These are phyloP conservation scores for Chunga burmeisteri DNA, from an alignment of 2,113 vertebrate species.

Conservation along the genomic window DNA sequence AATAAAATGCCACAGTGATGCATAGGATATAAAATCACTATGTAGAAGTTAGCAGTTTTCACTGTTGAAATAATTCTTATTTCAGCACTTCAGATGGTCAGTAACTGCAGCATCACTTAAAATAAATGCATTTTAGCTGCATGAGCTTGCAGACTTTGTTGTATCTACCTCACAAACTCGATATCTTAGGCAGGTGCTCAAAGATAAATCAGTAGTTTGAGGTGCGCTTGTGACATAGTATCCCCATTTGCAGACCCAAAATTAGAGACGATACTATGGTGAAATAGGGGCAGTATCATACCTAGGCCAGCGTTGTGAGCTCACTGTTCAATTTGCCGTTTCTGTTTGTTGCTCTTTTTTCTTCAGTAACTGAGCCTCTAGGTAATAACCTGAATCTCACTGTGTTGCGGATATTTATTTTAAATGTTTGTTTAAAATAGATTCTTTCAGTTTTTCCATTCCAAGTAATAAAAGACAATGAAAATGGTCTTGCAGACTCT, in stretches of 20 bases:
- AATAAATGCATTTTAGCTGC: conserved; percentile 48
- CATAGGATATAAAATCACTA: conserved; percentile 51
- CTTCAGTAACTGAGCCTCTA: neutral
- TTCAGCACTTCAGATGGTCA: conserved; percentile 62
- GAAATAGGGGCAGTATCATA: neutral
- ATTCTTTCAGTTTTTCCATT: neutral
- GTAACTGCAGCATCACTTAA: conserved; percentile 43
- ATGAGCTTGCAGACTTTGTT: conserved; percentile 10
- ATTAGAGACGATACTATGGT: neutral
- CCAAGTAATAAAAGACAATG: conserved; percentile 17
- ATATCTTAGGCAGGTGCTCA: neutral
- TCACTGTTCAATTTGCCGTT: neutral
- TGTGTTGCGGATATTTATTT: neutral
- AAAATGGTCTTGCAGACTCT: neutral
- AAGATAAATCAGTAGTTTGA: conserved; percentile 5
- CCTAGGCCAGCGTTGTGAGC: neutral
- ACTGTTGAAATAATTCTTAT: conserved; percentile 56
- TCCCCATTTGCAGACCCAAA: neutral
- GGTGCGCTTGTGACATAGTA: neutral
- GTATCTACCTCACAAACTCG: neutral
- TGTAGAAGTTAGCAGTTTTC: conserved; percentile 72
- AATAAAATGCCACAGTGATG: conserved; percentile 64
- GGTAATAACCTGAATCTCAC: neutral
- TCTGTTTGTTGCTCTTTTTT: neutral
- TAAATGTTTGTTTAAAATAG: conserved; percentile 18